phyloP scores from a whole-genome alignment of 2,888 invertebrate genomes.

The Drosophila quinaria region DNA sequence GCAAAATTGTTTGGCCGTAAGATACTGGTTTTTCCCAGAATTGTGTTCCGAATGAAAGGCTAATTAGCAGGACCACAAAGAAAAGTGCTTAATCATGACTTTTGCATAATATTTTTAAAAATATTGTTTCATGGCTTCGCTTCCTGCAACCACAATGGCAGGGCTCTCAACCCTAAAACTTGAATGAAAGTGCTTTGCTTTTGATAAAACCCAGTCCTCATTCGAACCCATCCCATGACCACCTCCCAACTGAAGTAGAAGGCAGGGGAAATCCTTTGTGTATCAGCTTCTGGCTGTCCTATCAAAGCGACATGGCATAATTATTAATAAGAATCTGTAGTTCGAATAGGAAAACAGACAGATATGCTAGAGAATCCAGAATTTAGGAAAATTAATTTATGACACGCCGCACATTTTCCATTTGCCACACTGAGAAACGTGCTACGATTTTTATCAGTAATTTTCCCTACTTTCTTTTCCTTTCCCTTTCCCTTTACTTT shows the following conservation, averaged over 20 bases:
- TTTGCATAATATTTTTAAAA: constrained; percentile 67
- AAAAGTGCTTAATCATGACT: constrained; percentile 74
- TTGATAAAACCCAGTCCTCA: constrained; percentile 22
- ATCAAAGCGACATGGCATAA: constrained; percentile 53
- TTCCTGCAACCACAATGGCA: constrained; percentile 45
- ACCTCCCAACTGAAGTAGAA: background rate
- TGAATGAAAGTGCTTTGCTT: constrained; percentile 56
- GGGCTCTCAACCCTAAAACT: constrained; percentile 52
- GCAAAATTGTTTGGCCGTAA: background rate
- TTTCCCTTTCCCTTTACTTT: background rate
- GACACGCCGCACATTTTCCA: constrained; percentile 71
- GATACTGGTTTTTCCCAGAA: constrained; percentile 20
- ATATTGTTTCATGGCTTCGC: constrained; percentile 45
- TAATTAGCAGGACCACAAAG: constrained; percentile 62
- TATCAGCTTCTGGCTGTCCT: constrained; percentile 28
- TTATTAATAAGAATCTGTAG: constrained; percentile 59
- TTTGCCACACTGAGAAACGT: constrained; percentile 51
- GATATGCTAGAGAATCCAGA: constrained; percentile 40
- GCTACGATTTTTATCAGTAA: constrained; percentile 61
- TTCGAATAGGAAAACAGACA: constrained; percentile 29
- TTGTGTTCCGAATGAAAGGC: constrained; percentile 53
- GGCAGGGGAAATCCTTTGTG: constrained; percentile 45
- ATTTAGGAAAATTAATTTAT: constrained; percentile 77
- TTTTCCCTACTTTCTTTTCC: constrained; percentile 5
- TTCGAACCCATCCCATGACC: background rate